Base-by-base conservation (phyloP, 2,797 vertebrate genomes). In the Scolopax bukidnonensis region DNA sequence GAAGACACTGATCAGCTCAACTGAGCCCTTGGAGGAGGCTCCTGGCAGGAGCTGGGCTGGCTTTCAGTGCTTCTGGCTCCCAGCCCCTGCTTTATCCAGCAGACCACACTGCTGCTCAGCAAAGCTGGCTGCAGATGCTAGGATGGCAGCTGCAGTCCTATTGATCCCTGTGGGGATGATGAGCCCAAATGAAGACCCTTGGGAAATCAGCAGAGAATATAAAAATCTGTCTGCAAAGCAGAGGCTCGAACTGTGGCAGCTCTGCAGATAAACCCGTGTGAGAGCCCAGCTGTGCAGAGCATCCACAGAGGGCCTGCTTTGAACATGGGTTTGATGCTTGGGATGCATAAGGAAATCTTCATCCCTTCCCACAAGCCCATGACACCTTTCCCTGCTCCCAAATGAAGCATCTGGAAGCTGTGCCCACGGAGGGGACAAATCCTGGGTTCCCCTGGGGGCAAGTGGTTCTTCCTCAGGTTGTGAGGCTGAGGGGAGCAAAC, bases 151-250 rank as follows among this genome's bases (percentile, higher is more conserved):
- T 97, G 94, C 85, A 95, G 56, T 93, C 90, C 83, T 95, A 32
- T 84, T 94, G 93, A 96, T 96, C 91, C 95, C 93, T 67, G 48
- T 91, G 83, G 93, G 95, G 83, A 79, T 91, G 94, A 95, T 74
- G 41, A 95, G 54, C 83, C 77, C 90, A 93, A 96, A 93, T 82
- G 91, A 88, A 87, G 89, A 88, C 91, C 89, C 91, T 76, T 81
- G 91, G 95, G 93, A 96, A 97, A 93, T 95, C 87, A 95, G 76
- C 85, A 74, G 23, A 53, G 85, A 76, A 76, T 76, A 79, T 86
- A 81, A 82, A 96, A 95, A 73, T 78, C 85, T 84, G 89, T n/a
- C 94, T 89, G 87, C 47, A 70, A 51, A 91, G 75, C 65, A 47
- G 73, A 63, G 28, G 47, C 51, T 79, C 4, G 33, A 59, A 24